These are phyloP conservation scores for Eupleurogrammus muticus DNA, from an alignment of 2,797 vertebrate genomes.

Conservation along the genomic window DNA sequence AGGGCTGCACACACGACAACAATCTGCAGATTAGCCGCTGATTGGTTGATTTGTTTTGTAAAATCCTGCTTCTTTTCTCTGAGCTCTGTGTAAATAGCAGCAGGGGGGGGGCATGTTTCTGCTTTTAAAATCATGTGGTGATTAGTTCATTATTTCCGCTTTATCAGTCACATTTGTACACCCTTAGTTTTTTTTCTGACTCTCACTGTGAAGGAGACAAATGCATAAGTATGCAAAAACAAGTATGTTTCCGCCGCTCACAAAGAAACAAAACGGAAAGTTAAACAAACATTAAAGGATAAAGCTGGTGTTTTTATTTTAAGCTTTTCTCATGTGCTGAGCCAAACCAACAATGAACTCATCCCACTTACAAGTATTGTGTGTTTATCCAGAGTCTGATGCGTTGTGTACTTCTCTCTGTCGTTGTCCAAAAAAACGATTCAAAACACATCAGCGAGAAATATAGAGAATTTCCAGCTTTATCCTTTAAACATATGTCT, in stretches of 20 bases:
- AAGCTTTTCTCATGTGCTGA: no score
- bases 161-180: not conserved
- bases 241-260: not conserved
- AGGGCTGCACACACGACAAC: not conserved
- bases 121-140: not conserved
- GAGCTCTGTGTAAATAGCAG: not conserved
- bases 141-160: not conserved
- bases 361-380: no score
- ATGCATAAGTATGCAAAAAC: conserved; percentile 1
- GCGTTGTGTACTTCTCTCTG: no score
- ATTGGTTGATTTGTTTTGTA: not conserved
- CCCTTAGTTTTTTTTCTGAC: not conserved
- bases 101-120: not conserved
- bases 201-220: not conserved
- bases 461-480: no score
- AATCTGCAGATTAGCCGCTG: conserved; percentile 5
- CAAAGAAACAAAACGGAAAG: not conserved
- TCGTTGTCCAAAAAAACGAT: no score
- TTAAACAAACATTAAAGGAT: not conserved
- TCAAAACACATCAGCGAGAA: no score
- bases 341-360: no score
- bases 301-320: no score
- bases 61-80: conserved; percentile 6
- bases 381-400: no score
- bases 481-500: not conserved